phyloP scores from a whole-genome alignment of 2,888 invertebrate genomes.

The Euzetes globulus region DNA sequence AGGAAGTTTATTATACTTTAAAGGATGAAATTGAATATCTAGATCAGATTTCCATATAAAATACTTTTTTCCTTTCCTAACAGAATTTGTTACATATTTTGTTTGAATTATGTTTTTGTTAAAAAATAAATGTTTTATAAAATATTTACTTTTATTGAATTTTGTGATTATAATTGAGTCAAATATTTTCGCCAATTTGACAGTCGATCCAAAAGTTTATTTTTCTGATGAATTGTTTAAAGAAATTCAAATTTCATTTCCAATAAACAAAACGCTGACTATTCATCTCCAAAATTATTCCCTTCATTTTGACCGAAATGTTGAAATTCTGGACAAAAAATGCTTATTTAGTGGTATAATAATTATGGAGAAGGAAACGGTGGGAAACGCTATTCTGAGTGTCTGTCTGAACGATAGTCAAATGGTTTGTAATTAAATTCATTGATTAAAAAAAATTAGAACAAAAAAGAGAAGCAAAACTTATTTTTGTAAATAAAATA shows the following conservation, averaged over 20 bases:
- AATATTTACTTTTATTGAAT: too few species aligned
- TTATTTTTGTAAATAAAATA: not conserved
- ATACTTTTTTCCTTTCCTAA: too few species aligned
- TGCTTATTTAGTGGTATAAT: not conserved
- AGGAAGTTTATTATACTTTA: too few species aligned
- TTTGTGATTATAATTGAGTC: too few species aligned
- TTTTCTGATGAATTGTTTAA: not conserved
- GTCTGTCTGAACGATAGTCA: not conserved
- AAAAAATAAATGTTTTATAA: too few species aligned
- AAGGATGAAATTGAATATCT: too few species aligned
- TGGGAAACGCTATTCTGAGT: not conserved
- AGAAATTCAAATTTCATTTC: not conserved
- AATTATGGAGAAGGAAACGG: not conserved
- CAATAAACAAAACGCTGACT: not conserved
- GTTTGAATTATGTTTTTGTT: too few species aligned
- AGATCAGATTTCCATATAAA: too few species aligned
- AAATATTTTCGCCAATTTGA: not conserved
- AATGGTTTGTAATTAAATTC: not conserved
- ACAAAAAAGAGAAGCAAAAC: not conserved
- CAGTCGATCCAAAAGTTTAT: not conserved
- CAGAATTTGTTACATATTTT: too few species aligned
- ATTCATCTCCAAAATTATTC: not conserved
- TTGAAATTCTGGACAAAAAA: not conserved
- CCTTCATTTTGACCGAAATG: not conserved
- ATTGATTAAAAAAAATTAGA: not conserved